These are phyloP conservation scores for Himalopsyche anomala DNA, from an alignment of 2,888 invertebrate species.

Conservation along the genomic window DNA sequence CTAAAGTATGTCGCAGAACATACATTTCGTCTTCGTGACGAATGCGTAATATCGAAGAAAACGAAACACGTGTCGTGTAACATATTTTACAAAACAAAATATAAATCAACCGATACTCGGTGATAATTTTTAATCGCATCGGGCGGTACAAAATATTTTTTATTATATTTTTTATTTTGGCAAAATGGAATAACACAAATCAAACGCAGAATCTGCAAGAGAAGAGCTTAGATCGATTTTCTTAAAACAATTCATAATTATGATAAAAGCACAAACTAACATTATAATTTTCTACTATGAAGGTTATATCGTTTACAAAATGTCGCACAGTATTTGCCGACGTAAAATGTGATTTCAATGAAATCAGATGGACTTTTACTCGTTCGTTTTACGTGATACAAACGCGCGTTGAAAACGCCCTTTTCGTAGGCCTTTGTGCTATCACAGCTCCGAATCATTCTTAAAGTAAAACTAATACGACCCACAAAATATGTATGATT, in stretches of 20 bases:
- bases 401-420: slow-evolving; percentile 44
- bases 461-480: slow-evolving; percentile 54
- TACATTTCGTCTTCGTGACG: too few relatives aligned
- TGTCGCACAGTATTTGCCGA: neutral
- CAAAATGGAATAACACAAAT: neutral
- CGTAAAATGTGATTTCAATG: slow-evolving; percentile 1
- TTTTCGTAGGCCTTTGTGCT: slow-evolving; percentile 60
- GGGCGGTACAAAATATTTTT: too few relatives aligned
- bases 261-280: slow-evolving; percentile 39
- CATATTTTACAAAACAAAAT: too few relatives aligned
- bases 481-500: slow-evolving; percentile 11
- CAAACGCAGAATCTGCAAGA: neutral
- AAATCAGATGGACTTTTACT: neutral
- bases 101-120: too few relatives aligned
- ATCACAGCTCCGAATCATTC: slow-evolving; percentile 63
- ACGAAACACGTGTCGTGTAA: too few relatives aligned
- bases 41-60: too few relatives aligned
- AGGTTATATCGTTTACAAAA: slow-evolving; percentile 40
- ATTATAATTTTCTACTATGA: slow-evolving; percentile 23
- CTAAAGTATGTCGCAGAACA: too few relatives aligned
- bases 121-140: too few relatives aligned
- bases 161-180: neutral
- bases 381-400: neutral
- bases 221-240: slow-evolving; percentile 19
- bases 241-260: slow-evolving; percentile 26